Percentiles rank a stretch among this genome's conserved stretches.
phyloP scores from a whole-genome alignment of 2,888 invertebrate genomes.

The Scelioninae gen. 1 region DNA sequence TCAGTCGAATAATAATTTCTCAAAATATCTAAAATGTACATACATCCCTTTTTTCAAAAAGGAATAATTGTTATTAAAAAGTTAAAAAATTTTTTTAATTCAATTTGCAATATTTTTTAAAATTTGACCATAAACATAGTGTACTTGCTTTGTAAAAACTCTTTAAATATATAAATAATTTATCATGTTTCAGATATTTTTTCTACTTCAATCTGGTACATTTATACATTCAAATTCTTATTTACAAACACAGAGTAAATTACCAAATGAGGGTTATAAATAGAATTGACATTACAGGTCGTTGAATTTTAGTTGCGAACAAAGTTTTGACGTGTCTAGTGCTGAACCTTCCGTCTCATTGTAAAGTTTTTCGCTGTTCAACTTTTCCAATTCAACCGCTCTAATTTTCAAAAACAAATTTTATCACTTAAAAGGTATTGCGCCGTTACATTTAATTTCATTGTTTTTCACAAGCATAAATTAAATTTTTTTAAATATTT shows the following conservation, averaged over 20 bases:
- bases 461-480: background rate
- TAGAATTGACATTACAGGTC: slow-evolving; percentile 60
- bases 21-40: too few relatives aligned
- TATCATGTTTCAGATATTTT: background rate
- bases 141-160: background rate
- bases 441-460: slow-evolving; percentile 10
- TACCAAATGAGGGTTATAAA: slow-evolving; percentile 45
- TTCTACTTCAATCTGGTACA: background rate
- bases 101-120: too few relatives aligned
- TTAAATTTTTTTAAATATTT: background rate
- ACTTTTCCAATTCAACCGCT: slow-evolving; percentile 27
- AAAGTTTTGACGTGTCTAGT: slow-evolving; percentile 43
- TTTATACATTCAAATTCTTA: slow-evolving; percentile 27
- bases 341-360: slow-evolving; percentile 22
- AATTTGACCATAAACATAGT: too few relatives aligned
- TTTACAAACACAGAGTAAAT: slow-evolving; percentile 58
- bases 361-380: slow-evolving; percentile 28
- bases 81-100: too few relatives aligned
- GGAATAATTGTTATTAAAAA: too few relatives aligned
- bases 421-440: slow-evolving; percentile 26
- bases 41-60: too few relatives aligned
- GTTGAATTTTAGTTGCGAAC: slow-evolving; percentile 51
- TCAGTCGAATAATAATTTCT: too few relatives aligned
- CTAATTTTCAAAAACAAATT: slow-evolving; percentile 28
- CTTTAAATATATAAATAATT: background rate